Conservation (phyloP, 1,140 invertebrate genomes). For the Drosophila persimilis region DNA sequence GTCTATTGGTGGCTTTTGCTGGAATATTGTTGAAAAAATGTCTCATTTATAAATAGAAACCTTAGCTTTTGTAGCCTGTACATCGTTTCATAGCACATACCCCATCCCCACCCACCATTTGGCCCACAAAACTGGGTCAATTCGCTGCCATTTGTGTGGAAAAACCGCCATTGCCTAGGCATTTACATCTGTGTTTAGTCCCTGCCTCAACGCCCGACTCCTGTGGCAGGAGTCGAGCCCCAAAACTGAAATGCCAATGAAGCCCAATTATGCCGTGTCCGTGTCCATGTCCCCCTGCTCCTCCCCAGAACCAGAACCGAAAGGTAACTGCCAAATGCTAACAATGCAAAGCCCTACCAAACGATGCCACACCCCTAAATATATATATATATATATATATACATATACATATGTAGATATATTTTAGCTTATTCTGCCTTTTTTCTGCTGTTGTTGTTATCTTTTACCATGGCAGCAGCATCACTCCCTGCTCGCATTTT, state of each 20-base stretch:
- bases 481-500: slow-evolving; percentile 15
- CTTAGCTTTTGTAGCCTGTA: slow-evolving; percentile 25
- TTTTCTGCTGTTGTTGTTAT: slow-evolving; percentile 66
- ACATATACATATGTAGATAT: slow-evolving; percentile 22
- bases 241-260: slow-evolving; percentile 79
- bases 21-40: too few relatives aligned
- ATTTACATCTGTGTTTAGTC: slow-evolving; percentile 49
- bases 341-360: slow-evolving; percentile 65
- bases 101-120: neutral
- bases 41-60: neutral
- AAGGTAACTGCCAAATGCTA: slow-evolving; percentile 76
- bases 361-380: slow-evolving; percentile 52
- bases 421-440: slow-evolving; percentile 66
- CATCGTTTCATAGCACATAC: neutral
- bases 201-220: slow-evolving; percentile 12
- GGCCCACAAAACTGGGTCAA: slow-evolving; percentile 64
- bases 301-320: slow-evolving; percentile 19
- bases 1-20: too few relatives aligned
- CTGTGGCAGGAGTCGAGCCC: slow-evolving; percentile 50
- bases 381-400: slow-evolving; percentile 28
- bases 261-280: slow-evolving; percentile 68
- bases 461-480: slow-evolving; percentile 44
- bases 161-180: slow-evolving; percentile 43
- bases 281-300: neutral
- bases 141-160: slow-evolving; percentile 70